A percentile compares a stretch with the other conserved stretches of the same genome.
These are phyloP conservation scores for Ptilorrhoa leucosticta DNA, from an alignment of 2,113 vertebrate genomes.

Conservation along the genomic window DNA sequence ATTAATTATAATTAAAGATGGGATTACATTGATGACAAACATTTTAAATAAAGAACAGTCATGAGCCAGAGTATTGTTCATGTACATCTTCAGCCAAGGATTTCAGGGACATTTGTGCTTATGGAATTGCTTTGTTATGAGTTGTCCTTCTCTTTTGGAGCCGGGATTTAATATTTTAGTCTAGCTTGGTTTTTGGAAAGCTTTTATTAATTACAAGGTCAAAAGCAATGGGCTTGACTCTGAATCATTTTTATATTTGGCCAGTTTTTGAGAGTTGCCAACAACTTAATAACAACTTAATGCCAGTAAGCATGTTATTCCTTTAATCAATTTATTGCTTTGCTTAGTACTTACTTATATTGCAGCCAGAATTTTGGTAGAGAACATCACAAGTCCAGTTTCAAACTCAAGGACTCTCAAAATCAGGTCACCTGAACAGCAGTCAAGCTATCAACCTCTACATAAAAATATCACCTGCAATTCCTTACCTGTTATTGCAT, in stretches of 20 bases:
- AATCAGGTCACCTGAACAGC: not conserved
- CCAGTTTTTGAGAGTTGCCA: not conserved
- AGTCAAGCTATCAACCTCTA: not conserved
- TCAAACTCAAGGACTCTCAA: not conserved
- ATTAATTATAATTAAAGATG: conserved; percentile 41
- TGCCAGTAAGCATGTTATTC: not conserved
- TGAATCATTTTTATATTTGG: not conserved
- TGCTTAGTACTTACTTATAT: not conserved
- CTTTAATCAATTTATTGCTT: not conserved
- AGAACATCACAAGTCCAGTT: not conserved
- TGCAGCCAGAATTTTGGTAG: not conserved
- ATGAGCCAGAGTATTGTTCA: conserved; percentile 35
- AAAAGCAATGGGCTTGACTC: not conserved
- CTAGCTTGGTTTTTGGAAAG: conserved; percentile 14
- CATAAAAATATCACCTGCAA: not conserved
- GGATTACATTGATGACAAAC: conserved; percentile 42
- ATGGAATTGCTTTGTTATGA: conserved; percentile 11
- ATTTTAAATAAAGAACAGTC: conserved; percentile 17
- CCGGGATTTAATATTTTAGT: conserved; percentile 22
- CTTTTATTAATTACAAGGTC: conserved; percentile 38
- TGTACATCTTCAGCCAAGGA: conserved; percentile 28
- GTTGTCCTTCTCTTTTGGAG: not conserved
- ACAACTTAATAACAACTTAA: conserved; percentile 4
- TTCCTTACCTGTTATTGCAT: not conserved
- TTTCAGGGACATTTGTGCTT: conserved; percentile 38